Evolutionary conservation across 2,113 vertebrate genomes (phyloP).

Genomic region (Anolis sagrei): DNA sequence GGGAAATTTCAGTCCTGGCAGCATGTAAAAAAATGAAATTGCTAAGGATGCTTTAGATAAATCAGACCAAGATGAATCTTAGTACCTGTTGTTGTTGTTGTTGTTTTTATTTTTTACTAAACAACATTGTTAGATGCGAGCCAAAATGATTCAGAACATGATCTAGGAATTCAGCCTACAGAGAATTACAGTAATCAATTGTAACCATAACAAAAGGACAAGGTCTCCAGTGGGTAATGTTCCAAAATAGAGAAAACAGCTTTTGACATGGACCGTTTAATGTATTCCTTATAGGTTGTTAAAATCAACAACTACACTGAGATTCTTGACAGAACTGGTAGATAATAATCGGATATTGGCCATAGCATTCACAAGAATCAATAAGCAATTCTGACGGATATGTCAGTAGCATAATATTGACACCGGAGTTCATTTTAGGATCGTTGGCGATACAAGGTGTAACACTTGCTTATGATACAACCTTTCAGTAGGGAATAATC

Average conservation of each 20-base stretch:
- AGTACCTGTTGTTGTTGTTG: not conserved
- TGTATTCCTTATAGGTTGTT: not conserved
- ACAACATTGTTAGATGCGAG: slow-evolving; percentile 5
- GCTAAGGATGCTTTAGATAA: not conserved
- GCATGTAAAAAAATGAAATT: not conserved
- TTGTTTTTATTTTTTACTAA: not conserved
- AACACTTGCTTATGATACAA: not conserved
- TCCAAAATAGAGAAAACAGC: slow-evolving; percentile 9
- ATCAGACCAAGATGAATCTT: slow-evolving; percentile 1
- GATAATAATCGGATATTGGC: slow-evolving; percentile 22
- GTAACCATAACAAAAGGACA: not conserved
- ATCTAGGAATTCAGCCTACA: slow-evolving; percentile 28
- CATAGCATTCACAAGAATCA: slow-evolving; percentile 19
- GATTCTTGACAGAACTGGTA: slow-evolving; percentile 24
- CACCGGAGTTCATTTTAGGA: not conserved
- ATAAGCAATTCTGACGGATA: slow-evolving; percentile 19
- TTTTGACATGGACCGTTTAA: not conserved
- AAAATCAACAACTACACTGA: slow-evolving; percentile 1
- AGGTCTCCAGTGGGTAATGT: not conserved
- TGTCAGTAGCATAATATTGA: slow-evolving; percentile 18
- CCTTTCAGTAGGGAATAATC: slow-evolving; percentile 2
- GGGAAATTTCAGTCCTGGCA: not conserved
- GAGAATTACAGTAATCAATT: slow-evolving; percentile 22
- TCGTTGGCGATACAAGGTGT: not conserved
- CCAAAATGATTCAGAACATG: slow-evolving; percentile 21